A percentile compares a stretch with the other conserved stretches of the same genome.
Evolutionary conservation across 2,888 invertebrate species (phyloP).

Genomic region (Plebejus melissa): DNA sequence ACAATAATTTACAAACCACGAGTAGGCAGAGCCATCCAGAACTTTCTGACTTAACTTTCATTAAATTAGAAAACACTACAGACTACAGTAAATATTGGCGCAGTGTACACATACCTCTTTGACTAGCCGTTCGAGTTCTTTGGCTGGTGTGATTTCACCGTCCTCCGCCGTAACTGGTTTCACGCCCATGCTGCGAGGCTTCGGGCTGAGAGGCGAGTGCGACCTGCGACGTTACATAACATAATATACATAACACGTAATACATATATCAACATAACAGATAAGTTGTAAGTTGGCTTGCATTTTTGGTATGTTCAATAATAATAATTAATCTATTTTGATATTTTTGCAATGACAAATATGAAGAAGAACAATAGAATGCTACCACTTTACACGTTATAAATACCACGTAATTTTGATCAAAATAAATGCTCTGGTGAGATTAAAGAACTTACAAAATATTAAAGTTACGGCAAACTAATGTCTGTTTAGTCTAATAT

Average conservation of each 20-base stretch:
- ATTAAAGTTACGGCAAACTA: too few relatives aligned
- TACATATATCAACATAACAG: conserved; percentile 3
- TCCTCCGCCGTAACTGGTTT: conserved; percentile 78
- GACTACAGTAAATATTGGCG: conserved; percentile 18
- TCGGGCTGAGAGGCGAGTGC: conserved; percentile 82
- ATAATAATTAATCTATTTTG: neutral
- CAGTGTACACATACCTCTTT: conserved; percentile 71
- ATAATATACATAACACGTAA: neutral
- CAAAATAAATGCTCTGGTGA: too few relatives aligned
- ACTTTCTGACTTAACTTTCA: conserved; percentile 14
- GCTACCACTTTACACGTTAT: too few relatives aligned
- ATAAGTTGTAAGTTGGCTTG: neutral
- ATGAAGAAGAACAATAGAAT: too few relatives aligned
- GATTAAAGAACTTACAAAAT: too few relatives aligned
- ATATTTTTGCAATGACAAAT: neutral
- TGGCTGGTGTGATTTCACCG: conserved; percentile 81
- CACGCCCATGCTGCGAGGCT: conserved; percentile 71
- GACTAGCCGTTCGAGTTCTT: conserved; percentile 87
- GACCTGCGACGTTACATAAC: conserved; percentile 60
- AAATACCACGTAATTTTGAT: too few relatives aligned
- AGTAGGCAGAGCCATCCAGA: neutral
- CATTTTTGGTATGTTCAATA: neutral
- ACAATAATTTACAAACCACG: too few relatives aligned
- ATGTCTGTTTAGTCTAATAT: too few relatives aligned
- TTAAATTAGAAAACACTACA: conserved; percentile 26